Base-by-base conservation (phyloP, 2,888 invertebrate species). In the Andricus curvator region DNA sequence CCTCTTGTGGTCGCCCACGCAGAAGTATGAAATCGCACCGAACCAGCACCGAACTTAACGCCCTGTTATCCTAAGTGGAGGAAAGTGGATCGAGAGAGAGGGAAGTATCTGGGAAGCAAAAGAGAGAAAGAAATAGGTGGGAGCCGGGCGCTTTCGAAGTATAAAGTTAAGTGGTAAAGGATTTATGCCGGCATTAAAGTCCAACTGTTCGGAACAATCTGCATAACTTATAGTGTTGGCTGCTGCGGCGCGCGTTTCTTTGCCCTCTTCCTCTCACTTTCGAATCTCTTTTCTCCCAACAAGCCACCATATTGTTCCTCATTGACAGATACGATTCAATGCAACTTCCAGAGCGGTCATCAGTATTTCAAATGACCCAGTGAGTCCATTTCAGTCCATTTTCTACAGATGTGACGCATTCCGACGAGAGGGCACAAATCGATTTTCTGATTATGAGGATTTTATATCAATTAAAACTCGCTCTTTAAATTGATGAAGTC, bases 161-260 rank as follows among this genome's bases (percentile, higher is more conserved):
- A 90, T 90, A 89, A 90, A 91, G 89, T 91, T 91, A 91, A 91
- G 91, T 91, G 91, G 91, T 87, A 90, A 90, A 90, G 90, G 90
- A 91, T 91, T 91, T 91, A 91, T 90, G 90, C 86, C 86, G 88
- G 86, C 88, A 91, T 91, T 91, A 91, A 91, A 91, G 91, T 91
- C 90, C 89, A 89, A 91, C 89, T 90, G 91, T 91, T 90, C 88
- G 88, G 88, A 91, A 91, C 90, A 91, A 91, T 91, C 89, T 91
- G 90, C 91, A 91, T 91, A 91, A 91, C 91, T 91, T 90, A 90
- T 84, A 84, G 87, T 87, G 85, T 85, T 80, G 85, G 86, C 84
- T 84, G 84, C 85, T 85, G 83, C 82, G 82, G 84, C 84, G 84
- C 85, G 82, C 81, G 86, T 82, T 86, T 83, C 67, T 65, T 78